Conservation (phyloP, 53 echinoderm and acorn worm genomes). For the Holothuria scabra region DNA sequence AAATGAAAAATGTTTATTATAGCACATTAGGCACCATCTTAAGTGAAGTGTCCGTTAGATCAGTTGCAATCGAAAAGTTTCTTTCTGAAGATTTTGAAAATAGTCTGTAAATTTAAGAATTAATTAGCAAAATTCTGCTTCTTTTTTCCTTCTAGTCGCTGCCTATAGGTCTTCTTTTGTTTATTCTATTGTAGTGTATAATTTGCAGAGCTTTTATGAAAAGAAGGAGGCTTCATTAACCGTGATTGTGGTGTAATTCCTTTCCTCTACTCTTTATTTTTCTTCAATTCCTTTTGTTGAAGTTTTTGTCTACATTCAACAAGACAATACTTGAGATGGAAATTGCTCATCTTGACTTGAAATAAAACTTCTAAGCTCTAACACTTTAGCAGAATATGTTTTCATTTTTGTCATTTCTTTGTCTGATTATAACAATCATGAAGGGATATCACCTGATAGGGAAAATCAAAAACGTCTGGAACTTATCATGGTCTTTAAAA, state of each 20-base stretch:
- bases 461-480: no score
- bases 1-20: no score
- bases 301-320: slow-evolving; percentile 22
- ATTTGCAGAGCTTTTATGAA: slow-evolving; percentile 34
- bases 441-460: no score
- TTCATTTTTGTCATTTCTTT: background rate
- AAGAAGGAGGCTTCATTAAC: slow-evolving; percentile 1
- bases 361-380: slow-evolving; percentile 47
- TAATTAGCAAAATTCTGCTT: no score
- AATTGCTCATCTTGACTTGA: slow-evolving; percentile 18
- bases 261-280: slow-evolving; percentile 9
- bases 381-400: background rate
- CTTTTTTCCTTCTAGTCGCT: slow-evolving; percentile 9
- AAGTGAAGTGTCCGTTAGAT: no score
- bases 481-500: no score
- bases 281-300: slow-evolving; percentile 23
- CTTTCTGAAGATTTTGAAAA: no score
- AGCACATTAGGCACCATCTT: no score
- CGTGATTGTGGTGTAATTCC: slow-evolving; percentile 22
- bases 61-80: no score
- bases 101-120: no score
- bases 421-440: no score
- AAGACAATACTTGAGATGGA: slow-evolving; percentile 5
- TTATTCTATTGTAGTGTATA: slow-evolving; percentile 39
- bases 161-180: background rate